A percentile compares a stretch with the other conserved stretches of the same genome.
These are phyloP conservation scores for Theodoxus fluviatilis DNA, from an alignment of 2,888 invertebrate genomes.

Conservation along the genomic window DNA sequence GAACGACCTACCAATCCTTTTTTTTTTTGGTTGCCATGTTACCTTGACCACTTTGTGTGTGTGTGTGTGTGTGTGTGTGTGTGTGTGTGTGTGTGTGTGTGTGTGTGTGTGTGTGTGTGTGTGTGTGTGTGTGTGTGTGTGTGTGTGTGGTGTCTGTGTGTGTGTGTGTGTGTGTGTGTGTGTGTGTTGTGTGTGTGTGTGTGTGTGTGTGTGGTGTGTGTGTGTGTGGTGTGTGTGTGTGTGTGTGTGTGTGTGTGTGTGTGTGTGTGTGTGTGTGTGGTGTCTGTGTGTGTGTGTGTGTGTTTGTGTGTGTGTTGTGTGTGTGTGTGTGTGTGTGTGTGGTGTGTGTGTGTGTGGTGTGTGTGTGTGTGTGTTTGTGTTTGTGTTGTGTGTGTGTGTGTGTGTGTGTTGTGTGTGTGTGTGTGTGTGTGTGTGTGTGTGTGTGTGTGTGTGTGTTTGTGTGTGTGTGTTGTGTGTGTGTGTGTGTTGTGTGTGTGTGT, in stretches of 20 bases:
- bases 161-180: background rate
- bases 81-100: constrained; percentile 12
- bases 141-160: background rate
- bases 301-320: background rate
- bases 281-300: constrained; percentile 6
- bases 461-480: constrained; percentile 3
- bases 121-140: background rate
- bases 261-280: constrained; percentile 11
- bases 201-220: background rate
- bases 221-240: background rate
- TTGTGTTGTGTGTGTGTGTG: constrained; percentile 10
- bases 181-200: background rate
- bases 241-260: constrained; percentile 13
- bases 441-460: constrained; percentile 12
- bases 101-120: constrained; percentile 3
- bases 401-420: constrained; percentile 8
- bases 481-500: background rate
- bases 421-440: constrained; percentile 12
- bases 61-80: constrained; percentile 12
- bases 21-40: background rate
- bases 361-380: constrained; percentile 1
- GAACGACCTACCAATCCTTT: too few species aligned
- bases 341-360: background rate
- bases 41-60: background rate
- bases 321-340: background rate